Evolutionary conservation across 1,140 invertebrate species (phyloP).

Genomic region (Drosophila kohkoa): DNA sequence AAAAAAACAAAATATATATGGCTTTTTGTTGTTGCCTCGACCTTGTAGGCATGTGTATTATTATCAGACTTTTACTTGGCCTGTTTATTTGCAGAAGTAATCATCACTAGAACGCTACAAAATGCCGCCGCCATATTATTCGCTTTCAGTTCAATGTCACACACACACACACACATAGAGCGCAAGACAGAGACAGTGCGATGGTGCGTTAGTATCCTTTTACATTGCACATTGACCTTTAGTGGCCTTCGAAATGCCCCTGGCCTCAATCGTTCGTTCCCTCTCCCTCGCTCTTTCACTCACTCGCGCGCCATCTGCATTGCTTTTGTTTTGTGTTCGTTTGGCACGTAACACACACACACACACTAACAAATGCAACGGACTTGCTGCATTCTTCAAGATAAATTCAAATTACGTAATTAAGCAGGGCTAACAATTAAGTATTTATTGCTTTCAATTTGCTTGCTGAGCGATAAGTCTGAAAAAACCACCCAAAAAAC

Average conservation of each 20-base stretch:
- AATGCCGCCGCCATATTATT: conserved; percentile 45
- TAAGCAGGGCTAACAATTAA: conserved; percentile 73
- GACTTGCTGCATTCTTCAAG: conserved; percentile 50
- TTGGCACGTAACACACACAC: conserved; percentile 1
- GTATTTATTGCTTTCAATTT: conserved; percentile 80
- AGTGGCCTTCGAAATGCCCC: conserved; percentile 38
- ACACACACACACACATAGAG: conserved; percentile 9
- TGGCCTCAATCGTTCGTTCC: conserved; percentile 29
- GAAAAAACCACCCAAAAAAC: conserved; percentile 30
- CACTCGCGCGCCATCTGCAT: neutral
- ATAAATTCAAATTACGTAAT: conserved; percentile 78
- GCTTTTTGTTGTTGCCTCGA: conserved; percentile 30
- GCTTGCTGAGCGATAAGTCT: conserved; percentile 70
- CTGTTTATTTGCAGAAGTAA: conserved; percentile 48
- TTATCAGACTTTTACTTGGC: conserved; percentile 41
- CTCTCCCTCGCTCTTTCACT: neutral
- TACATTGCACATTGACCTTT: conserved; percentile 48
- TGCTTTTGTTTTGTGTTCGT: neutral
- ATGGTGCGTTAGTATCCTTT: conserved; percentile 36
- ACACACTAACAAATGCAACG: conserved; percentile 1
- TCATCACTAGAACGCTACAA: conserved; percentile 46
- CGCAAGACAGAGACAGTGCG: neutral
- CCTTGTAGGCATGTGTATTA: conserved; percentile 42
- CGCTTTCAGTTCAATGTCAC: conserved; percentile 48
- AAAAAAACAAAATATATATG: conserved; percentile 1